Conservation (phyloP, 2,113 vertebrate species). For the Lutjanus erythropterus region DNA sequence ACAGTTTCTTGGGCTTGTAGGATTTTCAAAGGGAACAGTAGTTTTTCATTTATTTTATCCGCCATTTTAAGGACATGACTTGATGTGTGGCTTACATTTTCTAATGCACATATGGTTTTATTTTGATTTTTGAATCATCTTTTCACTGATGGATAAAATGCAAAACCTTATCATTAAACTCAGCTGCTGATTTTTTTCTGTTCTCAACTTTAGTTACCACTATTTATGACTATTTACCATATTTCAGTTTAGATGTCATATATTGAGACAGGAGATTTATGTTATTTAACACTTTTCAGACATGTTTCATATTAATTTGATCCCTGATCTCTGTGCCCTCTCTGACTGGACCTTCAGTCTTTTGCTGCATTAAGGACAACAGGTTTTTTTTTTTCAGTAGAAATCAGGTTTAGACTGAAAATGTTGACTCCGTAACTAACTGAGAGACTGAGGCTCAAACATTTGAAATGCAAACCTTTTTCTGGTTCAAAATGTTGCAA, state of each 20-base stretch:
- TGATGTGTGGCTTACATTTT: conserved; percentile 54
- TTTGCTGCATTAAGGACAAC: too few relatives aligned
- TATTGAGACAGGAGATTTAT: too few relatives aligned
- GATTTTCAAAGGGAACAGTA: conserved; percentile 64
- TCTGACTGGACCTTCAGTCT: too few relatives aligned
- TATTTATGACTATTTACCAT: conserved; percentile 1
- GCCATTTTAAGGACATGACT: conserved; percentile 45
- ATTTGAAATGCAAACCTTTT: neutral
- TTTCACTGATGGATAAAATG: conserved; percentile 25
- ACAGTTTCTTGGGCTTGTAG: conserved; percentile 32
- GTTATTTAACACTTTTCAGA: conserved; percentile 3
- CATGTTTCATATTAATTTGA: neutral
- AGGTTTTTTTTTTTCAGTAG: neutral
- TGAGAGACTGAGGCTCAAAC: neutral
- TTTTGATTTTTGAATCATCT: conserved; percentile 29
- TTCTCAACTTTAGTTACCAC: conserved; percentile 3
- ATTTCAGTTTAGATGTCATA: neutral
- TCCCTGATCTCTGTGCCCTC: neutral
- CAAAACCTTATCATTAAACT: conserved; percentile 10
- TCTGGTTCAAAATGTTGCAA: neutral
- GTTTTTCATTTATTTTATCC: conserved; percentile 46
- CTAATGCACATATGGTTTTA: conserved; percentile 40
- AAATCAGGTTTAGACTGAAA: neutral
- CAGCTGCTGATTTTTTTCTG: neutral
- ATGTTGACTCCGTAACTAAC: neutral